These are phyloP conservation scores for Olivierus martensii DNA, from an alignment of 1,140 invertebrate species.

Conservation along the genomic window DNA sequence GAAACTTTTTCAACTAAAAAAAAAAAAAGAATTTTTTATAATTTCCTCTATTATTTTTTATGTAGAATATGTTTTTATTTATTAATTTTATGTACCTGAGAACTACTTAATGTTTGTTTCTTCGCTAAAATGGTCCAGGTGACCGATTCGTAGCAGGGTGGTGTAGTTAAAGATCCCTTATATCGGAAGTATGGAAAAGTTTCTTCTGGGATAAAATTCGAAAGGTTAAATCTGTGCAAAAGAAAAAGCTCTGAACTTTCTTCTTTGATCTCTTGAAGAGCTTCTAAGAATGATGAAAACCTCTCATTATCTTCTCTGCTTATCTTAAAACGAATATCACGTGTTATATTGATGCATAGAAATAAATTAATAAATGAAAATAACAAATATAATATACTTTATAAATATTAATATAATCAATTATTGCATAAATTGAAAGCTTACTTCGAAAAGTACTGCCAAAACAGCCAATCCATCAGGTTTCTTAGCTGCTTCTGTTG, in stretches of 20 bases:
- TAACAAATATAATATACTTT: neutral
- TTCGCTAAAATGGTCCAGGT: conserved; percentile 78
- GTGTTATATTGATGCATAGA: no score
- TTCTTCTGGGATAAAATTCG: conserved; percentile 37
- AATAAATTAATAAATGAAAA: no score
- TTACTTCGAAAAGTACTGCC: conserved; percentile 50
- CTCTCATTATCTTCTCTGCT: conserved; percentile 36
- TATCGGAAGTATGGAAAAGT: conserved; percentile 53
- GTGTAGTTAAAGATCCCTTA: conserved; percentile 76
- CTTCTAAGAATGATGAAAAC: conserved; percentile 42
- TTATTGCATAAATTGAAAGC: neutral
- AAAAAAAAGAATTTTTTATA: neutral
- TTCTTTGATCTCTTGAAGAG: conserved; percentile 25
- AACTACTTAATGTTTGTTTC: conserved; percentile 50
- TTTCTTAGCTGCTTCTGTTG: conserved; percentile 36
- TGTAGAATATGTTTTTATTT: no score
- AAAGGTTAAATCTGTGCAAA: conserved; percentile 33
- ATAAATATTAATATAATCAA: neutral
- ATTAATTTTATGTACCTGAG: conserved; percentile 57
- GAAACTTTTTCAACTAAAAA: conserved; percentile 22
- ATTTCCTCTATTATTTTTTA: no score
- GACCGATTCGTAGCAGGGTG: conserved; percentile 75
- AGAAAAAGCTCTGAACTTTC: neutral
- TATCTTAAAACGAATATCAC: conserved; percentile 16
- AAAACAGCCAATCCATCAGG: conserved; percentile 52